Percentiles rank a stretch among this genome's conserved stretches.
Conservation (phyloP, 2,797 vertebrate species). For the Merluccius polli region DNA sequence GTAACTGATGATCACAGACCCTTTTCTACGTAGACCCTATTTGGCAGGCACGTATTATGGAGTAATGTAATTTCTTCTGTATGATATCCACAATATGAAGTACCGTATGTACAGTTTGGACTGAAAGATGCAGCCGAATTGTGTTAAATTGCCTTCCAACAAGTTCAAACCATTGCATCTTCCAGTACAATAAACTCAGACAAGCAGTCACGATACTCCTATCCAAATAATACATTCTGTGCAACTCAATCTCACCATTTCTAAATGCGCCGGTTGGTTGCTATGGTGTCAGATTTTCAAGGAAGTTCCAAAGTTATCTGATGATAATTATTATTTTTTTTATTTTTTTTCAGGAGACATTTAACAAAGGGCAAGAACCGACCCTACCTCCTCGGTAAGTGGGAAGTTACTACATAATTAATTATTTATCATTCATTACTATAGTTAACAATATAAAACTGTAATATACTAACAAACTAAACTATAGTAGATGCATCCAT, state of each 20-base stretch:
- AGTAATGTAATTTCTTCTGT: not conserved
- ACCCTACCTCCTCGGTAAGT: slow-evolving; percentile 81
- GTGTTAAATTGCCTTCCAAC: not conserved
- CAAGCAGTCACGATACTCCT: not conserved
- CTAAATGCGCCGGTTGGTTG: not conserved
- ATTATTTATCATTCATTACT: no score
- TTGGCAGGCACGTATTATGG: not conserved
- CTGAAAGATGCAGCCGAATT: no score
- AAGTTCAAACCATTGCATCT: not conserved
- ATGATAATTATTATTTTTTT: not conserved
- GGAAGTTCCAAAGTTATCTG: not conserved
- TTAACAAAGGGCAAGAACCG: slow-evolving; percentile 53
- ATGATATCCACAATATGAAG: no score
- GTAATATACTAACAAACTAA: no score
- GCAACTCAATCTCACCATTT: not conserved
- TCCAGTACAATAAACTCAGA: not conserved
- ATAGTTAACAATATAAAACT: no score
- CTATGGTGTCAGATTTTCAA: not conserved
- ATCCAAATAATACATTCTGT: not conserved
- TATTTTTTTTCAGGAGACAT: slow-evolving; percentile 69
- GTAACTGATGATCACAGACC: not conserved
- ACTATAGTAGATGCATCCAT: no score
- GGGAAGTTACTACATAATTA: not conserved
- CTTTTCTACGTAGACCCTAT: not conserved
- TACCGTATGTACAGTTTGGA: no score